phyloP scores from a whole-genome alignment of 2,113 vertebrate genomes.

The Pan paniscus region DNA sequence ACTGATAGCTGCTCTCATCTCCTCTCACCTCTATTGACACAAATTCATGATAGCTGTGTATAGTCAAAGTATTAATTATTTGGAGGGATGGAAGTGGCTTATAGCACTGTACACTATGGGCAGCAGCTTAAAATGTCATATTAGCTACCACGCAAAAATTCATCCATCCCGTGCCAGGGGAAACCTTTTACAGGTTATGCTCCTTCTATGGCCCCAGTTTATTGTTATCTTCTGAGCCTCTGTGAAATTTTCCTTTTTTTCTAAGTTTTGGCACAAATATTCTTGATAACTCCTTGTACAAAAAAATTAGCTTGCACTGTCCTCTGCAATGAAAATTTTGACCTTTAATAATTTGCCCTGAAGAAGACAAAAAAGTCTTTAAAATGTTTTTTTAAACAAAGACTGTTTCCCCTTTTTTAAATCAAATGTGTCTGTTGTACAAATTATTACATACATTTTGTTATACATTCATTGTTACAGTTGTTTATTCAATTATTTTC shows the following conservation, averaged over 20 bases:
- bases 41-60: background rate
- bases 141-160: background rate
- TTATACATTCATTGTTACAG: background rate
- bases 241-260: background rate
- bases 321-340: background rate
- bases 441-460: background rate
- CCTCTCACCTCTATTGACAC: background rate
- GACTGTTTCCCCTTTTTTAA: background rate
- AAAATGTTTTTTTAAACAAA: background rate
- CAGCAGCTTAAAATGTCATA: background rate
- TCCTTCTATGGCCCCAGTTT: background rate
- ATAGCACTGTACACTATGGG: background rate
- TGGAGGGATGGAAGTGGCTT: background rate
- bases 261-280: background rate
- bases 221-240: background rate
- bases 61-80: background rate
- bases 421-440: background rate
- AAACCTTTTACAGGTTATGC: background rate
- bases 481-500: background rate
- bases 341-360: background rate
- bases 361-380: background rate
- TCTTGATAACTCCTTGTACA: background rate
- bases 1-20: background rate
- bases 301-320: background rate
- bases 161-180: background rate